Evolutionary conservation across 2,888 invertebrate genomes (phyloP).

Genomic region (Galerucella calmariensis): DNA sequence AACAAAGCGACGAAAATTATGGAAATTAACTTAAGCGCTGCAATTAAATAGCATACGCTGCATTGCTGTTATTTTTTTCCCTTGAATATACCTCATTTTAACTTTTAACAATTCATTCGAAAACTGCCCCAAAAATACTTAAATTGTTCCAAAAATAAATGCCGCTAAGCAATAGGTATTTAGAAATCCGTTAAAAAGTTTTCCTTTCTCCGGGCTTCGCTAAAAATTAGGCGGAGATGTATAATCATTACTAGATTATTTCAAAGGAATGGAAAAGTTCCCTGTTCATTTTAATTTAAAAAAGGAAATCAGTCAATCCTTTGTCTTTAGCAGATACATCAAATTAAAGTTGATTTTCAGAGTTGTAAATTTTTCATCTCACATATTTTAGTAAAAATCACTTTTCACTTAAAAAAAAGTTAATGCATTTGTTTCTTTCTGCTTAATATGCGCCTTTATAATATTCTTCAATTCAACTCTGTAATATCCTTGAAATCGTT

Average conservation of each 20-base stretch:
- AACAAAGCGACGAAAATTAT: conserved; percentile 24
- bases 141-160: too few species aligned
- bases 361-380: conserved; percentile 14
- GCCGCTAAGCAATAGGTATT: too few species aligned
- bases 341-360: conserved; percentile 12
- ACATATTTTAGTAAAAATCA: conserved; percentile 23
- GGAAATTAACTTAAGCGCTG: neutral
- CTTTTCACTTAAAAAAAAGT: conserved; percentile 2
- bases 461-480: neutral
- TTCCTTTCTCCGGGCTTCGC: neutral
- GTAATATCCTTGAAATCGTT: too few species aligned
- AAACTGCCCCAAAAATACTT: neutral
- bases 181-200: neutral
- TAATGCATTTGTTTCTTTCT: neutral
- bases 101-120: neutral
- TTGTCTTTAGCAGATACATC: conserved; percentile 18
- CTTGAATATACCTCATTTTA: neutral
- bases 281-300: conserved; percentile 15
- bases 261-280: neutral
- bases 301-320: conserved; percentile 13
- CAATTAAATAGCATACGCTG: neutral
- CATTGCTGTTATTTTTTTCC: neutral
- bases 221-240: neutral
- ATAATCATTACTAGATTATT: neutral
- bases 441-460: neutral